Percentiles rank a stretch among this genome's conserved stretches.
Conservation (phyloP, 53 echinoderm and acorn worm genomes). For the Apostichopus leukothele region DNA sequence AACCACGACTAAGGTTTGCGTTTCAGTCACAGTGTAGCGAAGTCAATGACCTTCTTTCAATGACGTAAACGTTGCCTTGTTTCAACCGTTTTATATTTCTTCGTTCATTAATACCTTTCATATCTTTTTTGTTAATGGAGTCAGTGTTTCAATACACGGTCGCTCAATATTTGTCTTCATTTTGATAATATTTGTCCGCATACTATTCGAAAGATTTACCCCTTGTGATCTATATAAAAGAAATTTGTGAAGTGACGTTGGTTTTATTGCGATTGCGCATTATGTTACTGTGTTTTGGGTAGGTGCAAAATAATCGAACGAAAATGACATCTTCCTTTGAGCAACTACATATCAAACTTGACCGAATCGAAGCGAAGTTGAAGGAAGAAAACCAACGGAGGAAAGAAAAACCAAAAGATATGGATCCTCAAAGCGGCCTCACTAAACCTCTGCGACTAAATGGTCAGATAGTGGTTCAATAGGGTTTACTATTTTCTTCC, state of each 20-base stretch:
- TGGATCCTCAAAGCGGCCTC: constrained; percentile 19
- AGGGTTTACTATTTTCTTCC: constrained; percentile 3
- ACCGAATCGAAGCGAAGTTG: constrained; percentile 76
- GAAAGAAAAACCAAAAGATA: constrained; percentile 70
- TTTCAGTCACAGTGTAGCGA: no score
- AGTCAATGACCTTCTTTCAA: neutral
- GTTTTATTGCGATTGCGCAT: constrained; percentile 28
- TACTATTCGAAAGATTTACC: neutral
- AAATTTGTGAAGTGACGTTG: neutral
- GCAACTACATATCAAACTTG: constrained; percentile 75
- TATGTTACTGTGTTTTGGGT: constrained; percentile 28
- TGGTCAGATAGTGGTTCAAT: neutral
- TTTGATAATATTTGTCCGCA: neutral
- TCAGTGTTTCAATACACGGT: neutral
- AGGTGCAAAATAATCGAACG: constrained; percentile 39
- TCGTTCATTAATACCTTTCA: neutral
- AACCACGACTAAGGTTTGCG: no score
- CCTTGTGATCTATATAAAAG: neutral
- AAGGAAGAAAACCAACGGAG: constrained; percentile 73
- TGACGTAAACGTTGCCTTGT: neutral
- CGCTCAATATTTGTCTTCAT: neutral
- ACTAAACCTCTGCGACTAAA: neutral
- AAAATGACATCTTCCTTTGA: constrained; percentile 86
- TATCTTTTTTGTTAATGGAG: neutral
- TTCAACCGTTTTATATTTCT: neutral